Conservation (phyloP, 2,888 invertebrate genomes). For the Himalopsyche anomala region DNA sequence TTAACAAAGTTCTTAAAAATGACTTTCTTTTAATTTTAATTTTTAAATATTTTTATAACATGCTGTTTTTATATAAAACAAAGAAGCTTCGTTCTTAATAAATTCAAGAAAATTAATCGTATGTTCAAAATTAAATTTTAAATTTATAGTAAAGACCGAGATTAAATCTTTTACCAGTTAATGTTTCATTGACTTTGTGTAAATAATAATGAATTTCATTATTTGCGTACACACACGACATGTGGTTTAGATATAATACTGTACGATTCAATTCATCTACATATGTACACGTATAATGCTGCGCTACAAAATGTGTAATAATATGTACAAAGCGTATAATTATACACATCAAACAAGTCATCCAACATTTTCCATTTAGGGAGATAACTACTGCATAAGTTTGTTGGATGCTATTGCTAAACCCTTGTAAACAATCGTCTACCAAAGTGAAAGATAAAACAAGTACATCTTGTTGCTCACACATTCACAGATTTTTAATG, state of each 20-base stretch:
- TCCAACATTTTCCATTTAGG: slow-evolving; percentile 33
- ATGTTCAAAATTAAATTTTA: too few species aligned
- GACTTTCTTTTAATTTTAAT: too few species aligned
- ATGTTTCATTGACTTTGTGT: background rate
- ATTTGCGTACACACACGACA: slow-evolving; percentile 4
- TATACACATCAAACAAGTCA: slow-evolving; percentile 38
- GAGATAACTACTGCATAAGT: slow-evolving; percentile 1
- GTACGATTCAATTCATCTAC: background rate
- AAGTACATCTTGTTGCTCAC: background rate
- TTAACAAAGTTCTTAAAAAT: too few species aligned
- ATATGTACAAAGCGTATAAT: slow-evolving; percentile 38
- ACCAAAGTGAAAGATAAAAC: slow-evolving; percentile 46
- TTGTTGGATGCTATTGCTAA: slow-evolving; percentile 38
- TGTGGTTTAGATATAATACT: slow-evolving; percentile 8
- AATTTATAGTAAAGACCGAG: too few species aligned
- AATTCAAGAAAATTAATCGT: too few species aligned
- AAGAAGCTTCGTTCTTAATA: too few species aligned
- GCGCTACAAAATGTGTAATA: slow-evolving; percentile 6
- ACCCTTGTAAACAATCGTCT: slow-evolving; percentile 53
- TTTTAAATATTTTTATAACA: too few species aligned
- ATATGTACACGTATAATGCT: background rate
- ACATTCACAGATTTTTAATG: background rate
- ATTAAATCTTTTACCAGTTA: too few species aligned
- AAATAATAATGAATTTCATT: background rate
- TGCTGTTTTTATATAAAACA: too few species aligned